These are phyloP conservation scores for Ascaphus truei DNA, from an alignment of 2,113 vertebrate genomes.

Conservation along the genomic window DNA sequence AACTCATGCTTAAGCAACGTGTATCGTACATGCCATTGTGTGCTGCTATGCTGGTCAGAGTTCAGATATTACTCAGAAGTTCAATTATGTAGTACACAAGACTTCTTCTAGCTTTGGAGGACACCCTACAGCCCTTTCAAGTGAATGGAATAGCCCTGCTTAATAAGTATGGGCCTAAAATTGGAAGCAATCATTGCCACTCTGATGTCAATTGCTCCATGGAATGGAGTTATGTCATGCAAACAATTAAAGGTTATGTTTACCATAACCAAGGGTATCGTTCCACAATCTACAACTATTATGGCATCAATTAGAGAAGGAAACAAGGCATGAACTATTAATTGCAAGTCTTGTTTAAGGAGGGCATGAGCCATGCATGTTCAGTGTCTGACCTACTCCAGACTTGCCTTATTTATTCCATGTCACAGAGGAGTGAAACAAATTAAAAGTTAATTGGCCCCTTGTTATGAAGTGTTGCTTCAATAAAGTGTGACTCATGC, in stretches of 20 bases:
- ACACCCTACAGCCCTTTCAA: no score
- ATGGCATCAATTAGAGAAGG: not conserved
- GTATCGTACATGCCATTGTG: no score
- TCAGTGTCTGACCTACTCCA: not conserved
- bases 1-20: no score
- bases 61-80: no score
- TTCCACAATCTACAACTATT: no score
- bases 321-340: not conserved
- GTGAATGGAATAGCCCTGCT: no score
- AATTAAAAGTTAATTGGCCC: constrained; percentile 21
- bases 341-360: not conserved
- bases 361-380: not conserved
- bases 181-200: no score
- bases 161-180: no score
- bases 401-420: not conserved
- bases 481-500: constrained; percentile 6
- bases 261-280: not conserved
- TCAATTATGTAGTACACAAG: no score
- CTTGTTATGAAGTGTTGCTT: constrained; percentile 26
- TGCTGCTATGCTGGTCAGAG: no score
- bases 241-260: not conserved
- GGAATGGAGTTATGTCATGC: not conserved
- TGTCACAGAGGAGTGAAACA: constrained; percentile 1
- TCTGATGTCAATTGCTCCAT: no score
- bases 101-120: no score